These are phyloP conservation scores for Cotesia vestalis DNA, from an alignment of 1,140 invertebrate genomes.

Conservation along the genomic window DNA sequence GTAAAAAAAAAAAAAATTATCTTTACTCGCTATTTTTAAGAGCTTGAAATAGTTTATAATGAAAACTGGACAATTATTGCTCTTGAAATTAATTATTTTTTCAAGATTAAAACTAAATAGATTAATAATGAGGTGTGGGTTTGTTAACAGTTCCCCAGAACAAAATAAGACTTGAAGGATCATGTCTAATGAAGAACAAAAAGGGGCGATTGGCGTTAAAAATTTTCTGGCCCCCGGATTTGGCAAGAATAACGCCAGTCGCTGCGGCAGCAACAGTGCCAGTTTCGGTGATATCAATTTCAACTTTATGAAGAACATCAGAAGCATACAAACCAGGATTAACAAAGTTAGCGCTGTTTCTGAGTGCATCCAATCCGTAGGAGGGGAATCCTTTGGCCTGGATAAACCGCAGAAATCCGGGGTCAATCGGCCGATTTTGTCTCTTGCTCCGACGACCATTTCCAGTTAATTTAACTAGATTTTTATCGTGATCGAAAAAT, in stretches of 20 bases:
- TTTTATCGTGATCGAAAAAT: neutral
- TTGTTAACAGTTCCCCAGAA: constrained; percentile 76
- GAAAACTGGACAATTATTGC: neutral
- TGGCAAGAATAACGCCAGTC: constrained; percentile 67
- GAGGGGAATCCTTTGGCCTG: constrained; percentile 44
- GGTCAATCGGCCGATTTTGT: constrained; percentile 51
- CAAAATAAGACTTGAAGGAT: constrained; percentile 70
- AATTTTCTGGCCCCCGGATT: constrained; percentile 65
- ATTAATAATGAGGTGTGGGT: constrained; percentile 64
- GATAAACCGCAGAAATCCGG: constrained; percentile 52
- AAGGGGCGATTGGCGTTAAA: constrained; percentile 80
- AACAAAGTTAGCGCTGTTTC: constrained; percentile 49
- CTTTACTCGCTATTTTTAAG: too few species aligned
- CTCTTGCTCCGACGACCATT: constrained; percentile 26
- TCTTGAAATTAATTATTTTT: too few species aligned
- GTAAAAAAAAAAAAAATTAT: neutral
- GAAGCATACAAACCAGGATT: constrained; percentile 71
- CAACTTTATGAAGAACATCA: constrained; percentile 73
- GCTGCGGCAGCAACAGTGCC: constrained; percentile 77
- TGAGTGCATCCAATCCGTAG: constrained; percentile 55
- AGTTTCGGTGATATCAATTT: constrained; percentile 74
- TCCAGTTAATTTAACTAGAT: neutral
- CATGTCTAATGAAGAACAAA: constrained; percentile 79
- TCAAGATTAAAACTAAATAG: too few species aligned
- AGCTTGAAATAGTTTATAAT: too few species aligned